These are phyloP conservation scores for Cyprinodon variegatus DNA, from an alignment of 2,113 vertebrate species.

Conservation along the genomic window DNA sequence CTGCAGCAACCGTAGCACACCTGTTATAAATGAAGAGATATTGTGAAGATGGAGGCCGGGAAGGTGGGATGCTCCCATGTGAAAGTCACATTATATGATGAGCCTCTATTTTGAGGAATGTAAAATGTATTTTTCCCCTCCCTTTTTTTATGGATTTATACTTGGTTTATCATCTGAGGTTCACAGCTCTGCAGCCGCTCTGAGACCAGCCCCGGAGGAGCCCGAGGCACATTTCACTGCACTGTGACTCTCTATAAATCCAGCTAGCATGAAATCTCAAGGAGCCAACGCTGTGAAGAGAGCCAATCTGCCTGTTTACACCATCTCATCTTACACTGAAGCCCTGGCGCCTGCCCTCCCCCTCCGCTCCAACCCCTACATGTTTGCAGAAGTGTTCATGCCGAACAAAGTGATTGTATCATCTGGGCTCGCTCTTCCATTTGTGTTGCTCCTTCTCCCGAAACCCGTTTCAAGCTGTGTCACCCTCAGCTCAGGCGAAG, in stretches of 20 bases:
- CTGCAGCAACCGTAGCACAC: neutral
- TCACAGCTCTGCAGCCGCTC: conserved; percentile 45
- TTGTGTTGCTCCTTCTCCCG: conserved; percentile 59
- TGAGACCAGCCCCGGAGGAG: conserved; percentile 49
- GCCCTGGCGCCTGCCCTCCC: conserved; percentile 45
- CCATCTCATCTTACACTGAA: conserved; percentile 69
- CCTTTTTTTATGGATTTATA: conserved; percentile 39
- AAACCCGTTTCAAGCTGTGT: conserved; percentile 71
- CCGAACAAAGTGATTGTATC: conserved; percentile 79
- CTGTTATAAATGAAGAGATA: neutral
- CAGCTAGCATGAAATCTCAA: conserved; percentile 71
- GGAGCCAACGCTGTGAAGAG: conserved; percentile 53
- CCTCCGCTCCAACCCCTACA: conserved; percentile 20
- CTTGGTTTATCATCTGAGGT: conserved; percentile 56
- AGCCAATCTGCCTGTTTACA: conserved; percentile 72
- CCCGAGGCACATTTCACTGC: conserved; percentile 45
- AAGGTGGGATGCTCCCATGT: conserved; percentile 3
- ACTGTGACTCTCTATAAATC: conserved; percentile 65
- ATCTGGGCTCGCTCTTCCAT: conserved; percentile 71
- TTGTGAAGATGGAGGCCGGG: neutral
- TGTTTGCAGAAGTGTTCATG: conserved; percentile 74
- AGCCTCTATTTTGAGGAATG: conserved; percentile 24
- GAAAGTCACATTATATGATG: conserved; percentile 26
- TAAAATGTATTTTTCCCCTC: conserved; percentile 21
- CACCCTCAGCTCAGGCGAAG: conserved; percentile 65